Conservation (phyloP, 37 sponge, comb jelly and placozoan genomes). For the Spongia lamella region DNA sequence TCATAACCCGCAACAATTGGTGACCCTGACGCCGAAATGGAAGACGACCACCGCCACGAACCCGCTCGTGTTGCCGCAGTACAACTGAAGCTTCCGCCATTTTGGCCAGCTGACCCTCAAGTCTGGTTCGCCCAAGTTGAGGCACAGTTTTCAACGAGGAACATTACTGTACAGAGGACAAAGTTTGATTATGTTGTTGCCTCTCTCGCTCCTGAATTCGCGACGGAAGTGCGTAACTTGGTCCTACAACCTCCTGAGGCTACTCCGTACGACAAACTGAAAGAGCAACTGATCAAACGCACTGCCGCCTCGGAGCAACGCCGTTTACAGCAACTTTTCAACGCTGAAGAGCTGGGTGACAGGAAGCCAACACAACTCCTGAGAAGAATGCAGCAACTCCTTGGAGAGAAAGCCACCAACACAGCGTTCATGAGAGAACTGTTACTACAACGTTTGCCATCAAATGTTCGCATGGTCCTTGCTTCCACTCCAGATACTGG, state of each 20-base stretch:
- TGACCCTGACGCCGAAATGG: too few relatives aligned
- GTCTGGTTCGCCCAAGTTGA: slow-evolving; percentile 46
- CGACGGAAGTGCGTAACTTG: slow-evolving; percentile 39
- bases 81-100: too few relatives aligned
- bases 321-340: slow-evolving; percentile 55
- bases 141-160: slow-evolving; percentile 11
- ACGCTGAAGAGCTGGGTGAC: slow-evolving; percentile 57
- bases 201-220: slow-evolving; percentile 32
- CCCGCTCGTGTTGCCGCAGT: too few relatives aligned
- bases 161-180: slow-evolving; percentile 4
- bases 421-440: slow-evolving; percentile 17
- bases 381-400: slow-evolving; percentile 57
- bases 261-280: slow-evolving; percentile 37
- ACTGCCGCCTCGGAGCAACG: slow-evolving; percentile 55
- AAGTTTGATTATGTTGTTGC: slow-evolving; percentile 38
- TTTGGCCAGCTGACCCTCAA: too few relatives aligned
- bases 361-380: slow-evolving; percentile 62
- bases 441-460: slow-evolving; percentile 22
- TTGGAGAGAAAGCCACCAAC: slow-evolving; percentile 25
- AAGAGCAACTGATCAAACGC: slow-evolving; percentile 22
- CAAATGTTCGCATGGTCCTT: slow-evolving; percentile 36
- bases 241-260: slow-evolving; percentile 13
- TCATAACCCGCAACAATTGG: too few relatives aligned
- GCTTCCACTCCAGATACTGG: slow-evolving; percentile 7
- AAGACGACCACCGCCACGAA: too few relatives aligned